These are phyloP conservation scores for Agelastica alni DNA, from an alignment of 2,888 invertebrate genomes.

Conservation along the genomic window DNA sequence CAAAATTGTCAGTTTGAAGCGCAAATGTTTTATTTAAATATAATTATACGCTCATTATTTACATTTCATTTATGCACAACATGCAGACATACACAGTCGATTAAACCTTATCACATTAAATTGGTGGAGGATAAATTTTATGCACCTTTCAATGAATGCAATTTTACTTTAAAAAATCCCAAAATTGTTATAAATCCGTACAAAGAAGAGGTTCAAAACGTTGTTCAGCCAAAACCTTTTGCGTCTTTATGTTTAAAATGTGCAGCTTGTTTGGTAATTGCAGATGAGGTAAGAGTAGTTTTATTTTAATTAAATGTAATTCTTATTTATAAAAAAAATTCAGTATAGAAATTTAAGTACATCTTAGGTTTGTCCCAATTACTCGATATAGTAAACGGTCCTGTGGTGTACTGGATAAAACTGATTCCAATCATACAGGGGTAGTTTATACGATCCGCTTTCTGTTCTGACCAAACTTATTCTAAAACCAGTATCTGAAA, in stretches of 20 bases:
- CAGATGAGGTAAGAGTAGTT: constrained; percentile 43
- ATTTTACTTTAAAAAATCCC: constrained; percentile 38
- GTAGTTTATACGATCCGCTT: too few species aligned
- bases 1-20: constrained; percentile 21
- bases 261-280: constrained; percentile 43
- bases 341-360: too few species aligned
- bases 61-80: not conserved
- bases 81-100: not conserved
- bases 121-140: constrained; percentile 22
- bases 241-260: constrained; percentile 44
- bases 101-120: constrained; percentile 18
- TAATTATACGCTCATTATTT: constrained; percentile 7
- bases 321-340: too few species aligned
- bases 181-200: constrained; percentile 45
- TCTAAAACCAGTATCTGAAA: too few species aligned
- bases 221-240: constrained; percentile 41
- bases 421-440: too few species aligned
- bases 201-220: constrained; percentile 36
- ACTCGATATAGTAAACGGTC: too few species aligned
- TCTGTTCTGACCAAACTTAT: too few species aligned
- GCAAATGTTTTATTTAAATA: constrained; percentile 17
- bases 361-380: too few species aligned
- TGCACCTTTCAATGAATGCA: constrained; percentile 23
- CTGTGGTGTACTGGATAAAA: too few species aligned
- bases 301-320: too few species aligned